Evolutionary conservation across 2,797 vertebrate species (phyloP).

Genomic region (Taenioides sp.): DNA sequence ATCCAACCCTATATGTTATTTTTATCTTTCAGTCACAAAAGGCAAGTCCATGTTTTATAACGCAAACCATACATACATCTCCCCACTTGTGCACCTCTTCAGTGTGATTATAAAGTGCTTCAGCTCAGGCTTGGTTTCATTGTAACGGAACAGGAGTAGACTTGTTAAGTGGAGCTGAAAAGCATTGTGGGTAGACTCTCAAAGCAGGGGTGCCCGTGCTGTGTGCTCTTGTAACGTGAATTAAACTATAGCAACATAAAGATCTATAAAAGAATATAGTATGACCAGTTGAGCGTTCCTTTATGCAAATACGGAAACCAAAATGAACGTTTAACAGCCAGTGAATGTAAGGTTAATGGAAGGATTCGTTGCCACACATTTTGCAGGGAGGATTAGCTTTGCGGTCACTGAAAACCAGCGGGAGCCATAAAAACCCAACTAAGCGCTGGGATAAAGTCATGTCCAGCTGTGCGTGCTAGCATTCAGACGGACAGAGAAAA

Average conservation of each 20-base stretch:
- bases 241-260: neutral
- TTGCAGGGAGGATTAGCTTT: conserved; percentile 15
- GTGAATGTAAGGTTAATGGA: conserved; percentile 5
- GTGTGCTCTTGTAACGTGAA: conserved; percentile 28
- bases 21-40: neutral
- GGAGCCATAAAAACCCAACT: conserved; percentile 21
- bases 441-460: conserved; percentile 20
- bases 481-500: neutral
- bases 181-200: conserved; percentile 5
- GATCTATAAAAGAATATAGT: neutral
- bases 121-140: neutral
- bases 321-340: neutral
- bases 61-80: neutral
- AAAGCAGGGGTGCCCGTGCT: conserved; percentile 22
- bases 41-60: neutral
- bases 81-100: neutral
- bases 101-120: neutral
- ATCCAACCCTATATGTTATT: too few species aligned
- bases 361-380: neutral
- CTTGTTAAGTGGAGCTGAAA: conserved; percentile 13
- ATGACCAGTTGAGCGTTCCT: too few species aligned
- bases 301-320: neutral
- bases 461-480: conserved; percentile 25
- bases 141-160: neutral
- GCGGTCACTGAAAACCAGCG: conserved; percentile 30